These are phyloP conservation scores for Falcaria lacertinaria DNA, from an alignment of 2,888 invertebrate species.

Conservation along the genomic window DNA sequence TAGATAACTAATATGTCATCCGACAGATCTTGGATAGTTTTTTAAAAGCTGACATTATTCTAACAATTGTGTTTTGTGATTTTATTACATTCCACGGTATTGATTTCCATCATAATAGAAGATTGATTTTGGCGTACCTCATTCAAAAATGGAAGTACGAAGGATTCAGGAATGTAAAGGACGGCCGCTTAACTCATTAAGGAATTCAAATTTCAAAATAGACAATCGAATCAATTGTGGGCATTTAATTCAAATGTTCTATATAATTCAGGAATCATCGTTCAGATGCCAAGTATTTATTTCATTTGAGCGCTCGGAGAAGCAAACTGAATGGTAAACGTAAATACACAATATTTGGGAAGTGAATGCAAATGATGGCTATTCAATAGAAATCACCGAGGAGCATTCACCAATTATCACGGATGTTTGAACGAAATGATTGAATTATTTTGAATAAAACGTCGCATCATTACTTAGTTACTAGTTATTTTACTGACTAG, in stretches of 20 bases:
- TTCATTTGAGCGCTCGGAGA: slow-evolving; percentile 31
- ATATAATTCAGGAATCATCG: slow-evolving; percentile 1
- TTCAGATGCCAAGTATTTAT: slow-evolving; percentile 15
- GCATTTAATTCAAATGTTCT: slow-evolving; percentile 1
- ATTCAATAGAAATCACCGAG: slow-evolving; percentile 9
- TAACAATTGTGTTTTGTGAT: no score
- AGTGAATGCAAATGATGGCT: slow-evolving; percentile 32
- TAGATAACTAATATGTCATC: no score
- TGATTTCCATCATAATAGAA: no score
- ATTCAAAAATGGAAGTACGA: no score
- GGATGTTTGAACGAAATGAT: neutral
- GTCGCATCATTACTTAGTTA: neutral
- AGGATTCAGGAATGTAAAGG: no score
- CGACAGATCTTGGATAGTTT: no score
- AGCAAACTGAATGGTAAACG: slow-evolving; percentile 27
- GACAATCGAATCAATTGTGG: slow-evolving; percentile 6
- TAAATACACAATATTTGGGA: slow-evolving; percentile 22
- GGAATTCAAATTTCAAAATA: no score
- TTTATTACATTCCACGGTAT: no score
- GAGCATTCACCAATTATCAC: slow-evolving; percentile 2
- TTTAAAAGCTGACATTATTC: no score
- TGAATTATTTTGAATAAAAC: neutral
- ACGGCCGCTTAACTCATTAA: no score
- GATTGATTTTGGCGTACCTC: no score
- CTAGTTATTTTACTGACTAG: no score